Percentiles rank a stretch among this genome's conserved stretches.
Evolutionary conservation across 1,140 invertebrate species (phyloP).

Genomic region (Gryon sp.): DNA sequence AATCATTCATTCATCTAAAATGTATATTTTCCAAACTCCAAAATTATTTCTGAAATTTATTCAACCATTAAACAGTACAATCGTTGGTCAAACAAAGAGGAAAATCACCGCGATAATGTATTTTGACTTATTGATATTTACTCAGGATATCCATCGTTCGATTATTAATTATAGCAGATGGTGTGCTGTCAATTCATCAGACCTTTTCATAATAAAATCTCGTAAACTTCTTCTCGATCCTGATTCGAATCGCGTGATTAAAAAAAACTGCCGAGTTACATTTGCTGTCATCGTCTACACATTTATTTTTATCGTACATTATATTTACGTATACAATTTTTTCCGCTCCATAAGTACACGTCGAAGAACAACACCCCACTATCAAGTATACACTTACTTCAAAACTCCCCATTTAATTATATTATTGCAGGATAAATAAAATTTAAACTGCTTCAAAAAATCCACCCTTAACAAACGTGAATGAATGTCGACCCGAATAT

Average conservation of each 20-base stretch:
- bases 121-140: conserved; percentile 15
- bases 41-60: too few relatives aligned
- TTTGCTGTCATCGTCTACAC: conserved; percentile 15
- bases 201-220: too few relatives aligned
- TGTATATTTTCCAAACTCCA: too few relatives aligned
- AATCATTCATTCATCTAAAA: too few relatives aligned
- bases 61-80: too few relatives aligned
- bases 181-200: neutral
- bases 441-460: too few relatives aligned
- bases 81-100: neutral
- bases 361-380: neutral
- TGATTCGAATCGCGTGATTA: neutral
- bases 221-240: too few relatives aligned
- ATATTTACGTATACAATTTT: conserved; percentile 17
- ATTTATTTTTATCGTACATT: conserved; percentile 15
- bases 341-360: neutral
- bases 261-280: neutral
- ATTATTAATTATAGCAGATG: conserved; percentile 1
- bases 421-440: conserved; percentile 6
- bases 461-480: too few relatives aligned
- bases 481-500: too few relatives aligned
- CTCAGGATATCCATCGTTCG: neutral
- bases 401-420: conserved; percentile 8
- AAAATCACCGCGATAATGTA: neutral
- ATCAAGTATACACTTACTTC: too few relatives aligned